Evolutionary conservation across 2,888 invertebrate genomes (phyloP).

Genomic region (Clepsis dumicolana): DNA sequence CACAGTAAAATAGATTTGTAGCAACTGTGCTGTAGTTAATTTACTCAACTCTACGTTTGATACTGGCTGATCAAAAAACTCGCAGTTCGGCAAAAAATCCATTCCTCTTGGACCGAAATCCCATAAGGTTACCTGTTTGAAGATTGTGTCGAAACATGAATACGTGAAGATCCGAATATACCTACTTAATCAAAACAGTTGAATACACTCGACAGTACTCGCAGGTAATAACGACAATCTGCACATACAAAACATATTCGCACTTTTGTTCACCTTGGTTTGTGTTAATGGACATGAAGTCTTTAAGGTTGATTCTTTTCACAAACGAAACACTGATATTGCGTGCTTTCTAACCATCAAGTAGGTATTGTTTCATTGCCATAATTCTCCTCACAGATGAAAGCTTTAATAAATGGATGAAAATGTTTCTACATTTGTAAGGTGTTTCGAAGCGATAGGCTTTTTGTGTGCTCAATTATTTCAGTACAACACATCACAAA

Average conservation of each 20-base stretch:
- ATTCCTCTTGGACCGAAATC: too few species aligned
- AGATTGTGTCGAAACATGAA: too few species aligned
- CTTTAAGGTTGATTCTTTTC: not conserved
- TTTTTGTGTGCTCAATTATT: not conserved
- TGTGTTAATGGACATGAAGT: not conserved
- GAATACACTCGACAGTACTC: not conserved
- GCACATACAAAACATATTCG: not conserved
- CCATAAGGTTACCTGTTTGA: too few species aligned
- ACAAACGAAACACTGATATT: slow-evolving; percentile 6
- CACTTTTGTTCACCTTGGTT: not conserved
- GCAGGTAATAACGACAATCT: too few species aligned
- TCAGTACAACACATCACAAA: not conserved
- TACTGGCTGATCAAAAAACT: too few species aligned
- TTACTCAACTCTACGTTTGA: too few species aligned
- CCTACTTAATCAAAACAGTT: not conserved
- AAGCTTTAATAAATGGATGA: slow-evolving; percentile 1
- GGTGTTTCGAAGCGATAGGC: not conserved
- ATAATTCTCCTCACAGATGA: not conserved
- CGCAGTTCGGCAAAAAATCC: too few species aligned
- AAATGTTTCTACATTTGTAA: slow-evolving; percentile 1
- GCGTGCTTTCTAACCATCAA: slow-evolving; percentile 10
- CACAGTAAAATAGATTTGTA: too few species aligned
- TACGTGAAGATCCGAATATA: too few species aligned
- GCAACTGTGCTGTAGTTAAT: too few species aligned
- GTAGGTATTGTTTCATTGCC: slow-evolving; percentile 8